Evolutionary conservation across 2,113 vertebrate genomes (phyloP).

Genomic region (Rhabdomys dilectus): DNA sequence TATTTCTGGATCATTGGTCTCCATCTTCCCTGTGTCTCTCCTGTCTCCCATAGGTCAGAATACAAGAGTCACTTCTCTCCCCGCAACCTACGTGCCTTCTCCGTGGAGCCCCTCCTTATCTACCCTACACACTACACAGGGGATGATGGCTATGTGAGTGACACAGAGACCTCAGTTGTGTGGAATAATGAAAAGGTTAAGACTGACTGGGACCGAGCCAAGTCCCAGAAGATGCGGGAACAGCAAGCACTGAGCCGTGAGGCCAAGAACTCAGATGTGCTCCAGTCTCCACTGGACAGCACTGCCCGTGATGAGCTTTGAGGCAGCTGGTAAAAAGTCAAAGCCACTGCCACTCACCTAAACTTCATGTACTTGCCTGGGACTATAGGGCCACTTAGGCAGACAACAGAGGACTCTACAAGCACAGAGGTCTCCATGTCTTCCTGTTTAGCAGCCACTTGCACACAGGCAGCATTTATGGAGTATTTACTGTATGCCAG

Average conservation of each 20-base stretch:
- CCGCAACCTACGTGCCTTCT: slow-evolving; percentile 93
- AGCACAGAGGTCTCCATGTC: not conserved
- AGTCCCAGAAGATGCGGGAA: slow-evolving; percentile 92
- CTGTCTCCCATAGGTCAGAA: slow-evolving; percentile 85
- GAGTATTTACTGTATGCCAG: not conserved
- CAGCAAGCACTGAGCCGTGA: slow-evolving; percentile 92
- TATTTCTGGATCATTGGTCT: not conserved
- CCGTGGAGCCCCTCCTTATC: slow-evolving; percentile 93
- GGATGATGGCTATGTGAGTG: slow-evolving; percentile 93
- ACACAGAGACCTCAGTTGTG: slow-evolving; percentile 95
- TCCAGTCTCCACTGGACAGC: slow-evolving; percentile 92
- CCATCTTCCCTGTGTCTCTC: not conserved
- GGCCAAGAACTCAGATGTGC: slow-evolving; percentile 93
- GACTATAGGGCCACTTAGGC: not conserved
- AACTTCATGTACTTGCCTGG: not conserved
- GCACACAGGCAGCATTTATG: slow-evolving; percentile 15
- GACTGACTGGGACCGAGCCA: slow-evolving; percentile 95
- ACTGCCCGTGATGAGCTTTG: slow-evolving; percentile 94
- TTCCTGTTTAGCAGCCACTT: not conserved
- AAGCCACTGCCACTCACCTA: not conserved
- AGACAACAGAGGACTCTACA: accelerated
- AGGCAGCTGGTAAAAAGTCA: slow-evolving; percentile 56
- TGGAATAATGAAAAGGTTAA: slow-evolving; percentile 93
- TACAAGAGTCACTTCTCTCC: slow-evolving; percentile 93
- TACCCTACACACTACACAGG: slow-evolving; percentile 96